phyloP scores from a whole-genome alignment of 2,888 invertebrate species.

The Sphaeridia pumilis region DNA sequence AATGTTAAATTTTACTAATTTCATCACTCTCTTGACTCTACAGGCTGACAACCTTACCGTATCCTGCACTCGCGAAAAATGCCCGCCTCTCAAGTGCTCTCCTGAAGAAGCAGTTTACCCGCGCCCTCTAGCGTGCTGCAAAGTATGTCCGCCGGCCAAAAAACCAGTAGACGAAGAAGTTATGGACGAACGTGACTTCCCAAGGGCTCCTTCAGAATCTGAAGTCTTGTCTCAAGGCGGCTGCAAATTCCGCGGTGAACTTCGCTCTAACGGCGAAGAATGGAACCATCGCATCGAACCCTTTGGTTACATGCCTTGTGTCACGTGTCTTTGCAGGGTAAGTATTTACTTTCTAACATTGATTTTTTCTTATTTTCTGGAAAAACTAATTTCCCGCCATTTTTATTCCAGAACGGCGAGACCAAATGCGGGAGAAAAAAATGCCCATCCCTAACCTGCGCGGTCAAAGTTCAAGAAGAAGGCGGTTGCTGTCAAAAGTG shows the following conservation, averaged over 20 bases:
- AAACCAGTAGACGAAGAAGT: constrained; percentile 24
- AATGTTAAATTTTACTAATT: too few species aligned
- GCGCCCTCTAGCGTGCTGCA: constrained; percentile 67
- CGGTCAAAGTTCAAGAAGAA: constrained; percentile 41
- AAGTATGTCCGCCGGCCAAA: constrained; percentile 52
- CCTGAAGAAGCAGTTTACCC: constrained; percentile 60
- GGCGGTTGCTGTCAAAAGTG: constrained; percentile 40
- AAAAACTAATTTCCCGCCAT: constrained; percentile 33
- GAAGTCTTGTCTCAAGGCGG: constrained; percentile 67
- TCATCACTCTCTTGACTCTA: too few species aligned
- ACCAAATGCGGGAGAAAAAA: constrained; percentile 67
- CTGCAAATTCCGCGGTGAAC: constrained; percentile 52
- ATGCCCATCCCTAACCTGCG: constrained; percentile 60
- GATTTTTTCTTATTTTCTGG: too few species aligned
- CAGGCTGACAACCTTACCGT: constrained; percentile 57
- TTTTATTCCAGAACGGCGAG: constrained; percentile 65
- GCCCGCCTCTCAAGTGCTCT: constrained; percentile 61
- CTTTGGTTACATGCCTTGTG: constrained; percentile 76
- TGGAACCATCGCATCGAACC: constrained; percentile 82
- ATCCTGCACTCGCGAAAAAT: constrained; percentile 60
- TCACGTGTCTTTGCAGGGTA: constrained; percentile 84
- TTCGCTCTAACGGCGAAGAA: constrained; percentile 62
- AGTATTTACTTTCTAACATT: constrained; percentile 39
- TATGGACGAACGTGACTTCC: constrained; percentile 26
- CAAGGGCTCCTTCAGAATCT: constrained; percentile 44